A percentile compares a stretch with the other conserved stretches of the same genome.
Conservation (phyloP, 2,888 invertebrate genomes). For the Steinernema carpocapsae region DNA sequence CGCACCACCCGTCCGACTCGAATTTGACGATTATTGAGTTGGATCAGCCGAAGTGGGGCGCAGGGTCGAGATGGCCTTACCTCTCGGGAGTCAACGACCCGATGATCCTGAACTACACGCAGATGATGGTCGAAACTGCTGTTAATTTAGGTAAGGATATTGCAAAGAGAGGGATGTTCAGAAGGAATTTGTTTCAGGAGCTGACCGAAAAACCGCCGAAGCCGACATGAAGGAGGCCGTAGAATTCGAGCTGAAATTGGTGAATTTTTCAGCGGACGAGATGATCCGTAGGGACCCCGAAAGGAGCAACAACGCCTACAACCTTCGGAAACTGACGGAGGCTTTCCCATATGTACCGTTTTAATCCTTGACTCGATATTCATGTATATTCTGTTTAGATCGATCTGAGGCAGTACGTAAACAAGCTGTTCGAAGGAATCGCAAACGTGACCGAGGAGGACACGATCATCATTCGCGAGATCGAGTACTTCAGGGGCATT, state of each 20-base stretch:
- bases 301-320: conserved; percentile 62
- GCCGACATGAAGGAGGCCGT: conserved; percentile 62
- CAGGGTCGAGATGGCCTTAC: conserved; percentile 60
- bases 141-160: conserved; percentile 48
- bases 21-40: conserved; percentile 48
- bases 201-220: conserved; percentile 43
- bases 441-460: conserved; percentile 57
- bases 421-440: conserved; percentile 56
- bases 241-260: conserved; percentile 63
- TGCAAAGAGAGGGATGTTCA: too few species aligned
- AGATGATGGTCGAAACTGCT: conserved; percentile 59
- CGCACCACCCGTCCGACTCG: conserved; percentile 66
- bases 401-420: conserved; percentile 57
- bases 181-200: conserved; percentile 54
- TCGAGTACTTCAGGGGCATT: conserved; percentile 61
- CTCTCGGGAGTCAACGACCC: conserved; percentile 59
- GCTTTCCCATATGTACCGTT: conserved; percentile 51
- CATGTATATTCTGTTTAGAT: conserved; percentile 51
- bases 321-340: conserved; percentile 55
- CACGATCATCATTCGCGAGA: conserved; percentile 62
- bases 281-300: conserved; percentile 62
- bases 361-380: neutral
- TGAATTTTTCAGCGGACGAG: conserved; percentile 62
- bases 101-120: conserved; percentile 63
- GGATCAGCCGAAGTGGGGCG: conserved; percentile 66